Percentiles rank a stretch among this genome's conserved stretches.
Conservation (phyloP, 2,888 invertebrate genomes). For the Torymus tubicola region DNA sequence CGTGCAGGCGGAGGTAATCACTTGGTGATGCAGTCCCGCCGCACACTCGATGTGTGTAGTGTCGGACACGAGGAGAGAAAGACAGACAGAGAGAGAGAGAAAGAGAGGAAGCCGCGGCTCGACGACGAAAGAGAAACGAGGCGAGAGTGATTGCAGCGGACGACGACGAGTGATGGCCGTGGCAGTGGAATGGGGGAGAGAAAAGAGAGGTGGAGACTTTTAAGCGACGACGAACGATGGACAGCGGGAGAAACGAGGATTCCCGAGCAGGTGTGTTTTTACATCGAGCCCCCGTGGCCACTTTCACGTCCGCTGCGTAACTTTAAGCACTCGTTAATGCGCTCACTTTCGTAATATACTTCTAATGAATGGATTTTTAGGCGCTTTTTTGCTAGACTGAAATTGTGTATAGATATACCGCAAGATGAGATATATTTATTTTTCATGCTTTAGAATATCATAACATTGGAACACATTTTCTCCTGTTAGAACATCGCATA, state of each 20-base stretch:
- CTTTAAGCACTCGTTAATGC: slow-evolving; percentile 25
- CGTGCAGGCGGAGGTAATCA: slow-evolving; percentile 69
- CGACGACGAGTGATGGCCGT: slow-evolving; percentile 53
- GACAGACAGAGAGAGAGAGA: slow-evolving; percentile 50
- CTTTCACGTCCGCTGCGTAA: slow-evolving; percentile 2
- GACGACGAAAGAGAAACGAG: slow-evolving; percentile 43
- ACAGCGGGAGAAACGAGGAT: slow-evolving; percentile 48
- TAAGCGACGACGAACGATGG: slow-evolving; percentile 57
- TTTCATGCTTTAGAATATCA: no score
- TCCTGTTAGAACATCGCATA: no score
- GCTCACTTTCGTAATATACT: neutral
- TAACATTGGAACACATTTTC: no score
- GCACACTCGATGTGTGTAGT: slow-evolving; percentile 61
- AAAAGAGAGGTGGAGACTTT: slow-evolving; percentile 43
- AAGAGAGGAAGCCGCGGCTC: slow-evolving; percentile 38
- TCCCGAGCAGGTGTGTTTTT: slow-evolving; percentile 27
- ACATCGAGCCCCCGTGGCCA: neutral
- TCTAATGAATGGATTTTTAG: no score
- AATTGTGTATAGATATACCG: no score
- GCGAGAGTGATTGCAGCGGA: slow-evolving; percentile 37
- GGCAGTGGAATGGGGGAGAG: slow-evolving; percentile 32
- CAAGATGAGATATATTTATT: no score
- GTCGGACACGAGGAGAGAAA: slow-evolving; percentile 41
- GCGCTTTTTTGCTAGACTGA: no score
- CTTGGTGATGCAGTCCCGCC: slow-evolving; percentile 72